Evolutionary conservation across 1,140 invertebrate species (phyloP).

Genomic region (Anagrus nilaparvatae): DNA sequence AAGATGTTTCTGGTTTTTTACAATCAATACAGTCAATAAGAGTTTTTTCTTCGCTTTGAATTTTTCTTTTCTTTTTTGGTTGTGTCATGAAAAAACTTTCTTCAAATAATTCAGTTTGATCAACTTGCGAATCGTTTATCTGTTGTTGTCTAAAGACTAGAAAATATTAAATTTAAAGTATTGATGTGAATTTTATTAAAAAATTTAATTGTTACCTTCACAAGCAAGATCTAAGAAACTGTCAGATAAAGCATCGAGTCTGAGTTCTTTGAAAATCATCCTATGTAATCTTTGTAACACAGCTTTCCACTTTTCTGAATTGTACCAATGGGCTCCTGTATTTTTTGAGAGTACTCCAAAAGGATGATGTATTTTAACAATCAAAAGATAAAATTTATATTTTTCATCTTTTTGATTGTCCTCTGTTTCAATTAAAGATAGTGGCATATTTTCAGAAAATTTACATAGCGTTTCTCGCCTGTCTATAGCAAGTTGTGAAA

Average conservation of each 20-base stretch:
- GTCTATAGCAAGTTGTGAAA: slow-evolving; percentile 25
- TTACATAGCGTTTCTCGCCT: slow-evolving; percentile 24
- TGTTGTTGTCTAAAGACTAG: slow-evolving; percentile 26
- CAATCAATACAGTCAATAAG: slow-evolving; percentile 21
- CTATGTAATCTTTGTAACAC: slow-evolving; percentile 24
- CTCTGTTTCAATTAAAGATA: slow-evolving; percentile 19
- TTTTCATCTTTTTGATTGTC: slow-evolving; percentile 25
- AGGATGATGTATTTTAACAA: slow-evolving; percentile 32
- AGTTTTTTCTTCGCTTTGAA: slow-evolving; percentile 15
- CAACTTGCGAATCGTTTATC: slow-evolving; percentile 13
- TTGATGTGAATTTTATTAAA: background rate
- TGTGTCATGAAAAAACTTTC: slow-evolving; percentile 11
- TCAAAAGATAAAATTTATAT: slow-evolving; percentile 25
- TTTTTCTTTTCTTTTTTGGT: slow-evolving; percentile 20
- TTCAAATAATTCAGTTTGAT: slow-evolving; percentile 1
- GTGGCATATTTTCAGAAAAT: slow-evolving; percentile 28
- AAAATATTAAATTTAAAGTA: background rate
- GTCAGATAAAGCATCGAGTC: slow-evolving; percentile 14
- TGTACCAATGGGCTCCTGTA: slow-evolving; percentile 19
- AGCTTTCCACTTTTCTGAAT: slow-evolving; percentile 25
- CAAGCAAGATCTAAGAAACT: slow-evolving; percentile 22
- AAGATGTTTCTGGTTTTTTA: slow-evolving; percentile 18
- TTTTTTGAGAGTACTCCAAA: slow-evolving; percentile 19
- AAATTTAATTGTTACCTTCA: slow-evolving; percentile 22
- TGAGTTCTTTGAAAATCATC: slow-evolving; percentile 24